phyloP scores from a whole-genome alignment of 2,113 vertebrate genomes.

The Zosterops borbonicus region DNA sequence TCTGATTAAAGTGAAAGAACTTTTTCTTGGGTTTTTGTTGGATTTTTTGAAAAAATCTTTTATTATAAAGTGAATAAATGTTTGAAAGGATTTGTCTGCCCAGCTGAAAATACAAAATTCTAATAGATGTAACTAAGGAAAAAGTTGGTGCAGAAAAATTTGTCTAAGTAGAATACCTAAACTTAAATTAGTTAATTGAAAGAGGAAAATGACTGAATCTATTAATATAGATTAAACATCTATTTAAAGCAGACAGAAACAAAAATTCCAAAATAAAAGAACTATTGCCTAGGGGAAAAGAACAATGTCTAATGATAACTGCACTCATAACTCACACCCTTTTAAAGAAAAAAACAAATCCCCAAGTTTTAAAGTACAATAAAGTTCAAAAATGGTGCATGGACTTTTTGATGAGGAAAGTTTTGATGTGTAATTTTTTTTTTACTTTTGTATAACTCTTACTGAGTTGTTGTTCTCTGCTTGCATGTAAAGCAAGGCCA shows the following conservation, averaged over 20 bases:
- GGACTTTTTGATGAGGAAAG: not conserved
- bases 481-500: not conserved
- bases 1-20: not conserved
- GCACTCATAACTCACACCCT: not conserved
- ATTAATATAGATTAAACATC: not conserved
- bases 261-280: not conserved
- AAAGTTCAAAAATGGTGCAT: not conserved
- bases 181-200: not conserved
- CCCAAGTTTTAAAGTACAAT: not conserved
- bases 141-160: not conserved
- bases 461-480: not conserved
- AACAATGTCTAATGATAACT: not conserved
- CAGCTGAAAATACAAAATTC: not conserved
- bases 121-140: not conserved
- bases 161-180: not conserved
- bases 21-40: not conserved
- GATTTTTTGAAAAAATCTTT: accelerated
- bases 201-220: not conserved
- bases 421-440: not conserved
- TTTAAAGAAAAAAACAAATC: not conserved
- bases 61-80: not conserved
- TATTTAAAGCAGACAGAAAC: not conserved
- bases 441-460: not conserved
- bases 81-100: not conserved
- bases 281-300: not conserved